These are phyloP conservation scores for Pogonophryne albipinna DNA, from an alignment of 2,797 vertebrate species.

Conservation along the genomic window DNA sequence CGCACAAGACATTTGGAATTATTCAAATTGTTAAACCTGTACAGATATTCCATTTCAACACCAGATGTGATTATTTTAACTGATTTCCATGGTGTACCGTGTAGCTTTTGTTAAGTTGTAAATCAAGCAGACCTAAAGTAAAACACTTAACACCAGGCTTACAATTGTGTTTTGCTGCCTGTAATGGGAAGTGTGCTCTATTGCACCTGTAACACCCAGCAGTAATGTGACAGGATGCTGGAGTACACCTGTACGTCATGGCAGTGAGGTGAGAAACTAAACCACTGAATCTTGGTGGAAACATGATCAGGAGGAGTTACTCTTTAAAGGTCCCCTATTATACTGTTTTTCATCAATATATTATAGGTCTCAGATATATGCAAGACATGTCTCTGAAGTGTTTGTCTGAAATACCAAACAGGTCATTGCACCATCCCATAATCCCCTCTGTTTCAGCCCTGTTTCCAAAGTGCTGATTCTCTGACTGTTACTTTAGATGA, in stretches of 20 bases:
- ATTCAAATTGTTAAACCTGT: background rate
- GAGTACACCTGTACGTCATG: background rate
- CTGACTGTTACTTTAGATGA: too few species aligned
- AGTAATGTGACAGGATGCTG: background rate
- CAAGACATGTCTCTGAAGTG: too few species aligned
- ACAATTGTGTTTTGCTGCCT: background rate
- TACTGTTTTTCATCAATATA: too few species aligned
- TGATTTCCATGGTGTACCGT: background rate
- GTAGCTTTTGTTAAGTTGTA: background rate
- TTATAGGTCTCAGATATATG: too few species aligned
- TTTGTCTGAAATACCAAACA: too few species aligned
- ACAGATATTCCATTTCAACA: background rate
- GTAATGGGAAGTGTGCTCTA: background rate
- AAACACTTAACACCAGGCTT: background rate
- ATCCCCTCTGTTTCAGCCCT: too few species aligned
- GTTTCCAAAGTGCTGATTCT: too few species aligned
- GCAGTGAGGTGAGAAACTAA: background rate
- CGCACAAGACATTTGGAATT: background rate
- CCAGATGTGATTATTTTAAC: background rate
- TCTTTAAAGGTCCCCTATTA: background rate
- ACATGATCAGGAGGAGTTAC: conserved; percentile 30
- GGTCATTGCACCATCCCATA: too few species aligned
- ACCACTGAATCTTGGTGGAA: background rate
- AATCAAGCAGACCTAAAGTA: background rate
- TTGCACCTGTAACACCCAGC: background rate